Base-by-base conservation (phyloP, 1,140 invertebrate genomes). In the Odontomachus brunneus region DNA sequence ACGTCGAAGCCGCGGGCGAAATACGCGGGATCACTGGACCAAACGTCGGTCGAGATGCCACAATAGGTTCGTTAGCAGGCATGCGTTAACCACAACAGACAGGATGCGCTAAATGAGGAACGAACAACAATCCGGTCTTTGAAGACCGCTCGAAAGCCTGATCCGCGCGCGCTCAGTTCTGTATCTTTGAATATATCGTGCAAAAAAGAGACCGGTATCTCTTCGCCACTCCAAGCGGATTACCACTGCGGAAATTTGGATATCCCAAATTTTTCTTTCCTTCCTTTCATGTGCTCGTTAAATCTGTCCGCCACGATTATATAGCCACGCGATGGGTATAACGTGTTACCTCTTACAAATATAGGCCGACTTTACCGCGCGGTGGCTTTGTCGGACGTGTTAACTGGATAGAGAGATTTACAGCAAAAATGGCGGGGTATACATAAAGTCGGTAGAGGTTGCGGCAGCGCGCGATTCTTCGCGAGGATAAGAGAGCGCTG, bases 61-160 rank as follows among this genome's bases (percentile, higher is more conserved):
- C 92, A 93, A 93, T 93, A 88, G 91, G 90, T 93, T 93, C 91
- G 92, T 93, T 93, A 93, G 90, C 87, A 86, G 90, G 86, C 88
- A 89, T 84, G 85, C 83, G 90, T 83, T 92, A 92, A 93, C 92
- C 91, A 85, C 88, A 84, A 89, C 89, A 92, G 89, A 88, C 89
- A 89, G 84, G 85, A 89, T 89, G 65, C 89, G 88, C 83, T 92
- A 92, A 93, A 91, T 88, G 91, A 92, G 88, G 71, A 88, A 90
- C 86, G 90, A 90, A 88, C 87, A 90, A 89, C 84, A 89, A 85
- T 62, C 65, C 82, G 73, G 69, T 65, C 85, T 83, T 82, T 83
- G 74, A 89, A 85, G 83, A 26, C 78, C 83, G 82, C 84, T 90
- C 89, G 86, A 82, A 82, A 85, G 44, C 73, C 57, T 76, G 69